Evolutionary conservation across 2,888 invertebrate species (phyloP), one percentile per base, ranked within the genome.

Genomic region (Lasioglossum marginatum): DNA sequence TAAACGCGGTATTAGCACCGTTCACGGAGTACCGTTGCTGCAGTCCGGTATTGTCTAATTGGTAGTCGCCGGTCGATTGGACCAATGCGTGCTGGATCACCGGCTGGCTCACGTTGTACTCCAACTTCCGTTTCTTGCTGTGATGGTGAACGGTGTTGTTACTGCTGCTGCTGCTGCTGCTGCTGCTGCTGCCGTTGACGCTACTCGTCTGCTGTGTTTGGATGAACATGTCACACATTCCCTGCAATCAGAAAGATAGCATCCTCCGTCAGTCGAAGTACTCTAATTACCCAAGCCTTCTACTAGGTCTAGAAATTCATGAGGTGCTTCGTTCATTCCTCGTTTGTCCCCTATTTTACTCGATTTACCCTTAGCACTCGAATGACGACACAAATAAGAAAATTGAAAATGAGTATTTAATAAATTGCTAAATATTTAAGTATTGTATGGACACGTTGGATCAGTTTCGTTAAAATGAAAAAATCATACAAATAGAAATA

Each of bases 221-320:
- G 96, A 97, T 97, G 97, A 97, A 97, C 97, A 97, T 97, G 97
- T 97, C 97, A 97, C 97, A 97, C 97, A 97, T 97, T 97, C 97
- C 97, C 97, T 97, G 96, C 40, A 96, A 96, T 52, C 45, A 77
- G 8, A 85, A 78, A 77, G 0, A 63, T 6, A 66, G 8, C 19
- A 19, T 16, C 1, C 6, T 14, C 27, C 4, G 60, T 63, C 16
- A 63, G 16, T 63, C 27, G 16, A 16, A 31, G 60, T 63, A 63
- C 16, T 16, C 52, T 23, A 23, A 23, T 23, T 16, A 5, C 16
- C 31, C 27, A 5, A 16, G 27, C 16, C 31, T 66, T 66, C 1
- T 34, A 37, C 66, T 37, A 23, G 66, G 31, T 66, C 31, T 63
- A 63, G 60, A 63, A 63, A 63, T 63, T 63, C 27, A 2, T 63